Evolutionary conservation across 2,797 vertebrate genomes (phyloP), one percentile per base, ranked within the genome.

Genomic region (Parauchenoglanis ngamensis): DNA sequence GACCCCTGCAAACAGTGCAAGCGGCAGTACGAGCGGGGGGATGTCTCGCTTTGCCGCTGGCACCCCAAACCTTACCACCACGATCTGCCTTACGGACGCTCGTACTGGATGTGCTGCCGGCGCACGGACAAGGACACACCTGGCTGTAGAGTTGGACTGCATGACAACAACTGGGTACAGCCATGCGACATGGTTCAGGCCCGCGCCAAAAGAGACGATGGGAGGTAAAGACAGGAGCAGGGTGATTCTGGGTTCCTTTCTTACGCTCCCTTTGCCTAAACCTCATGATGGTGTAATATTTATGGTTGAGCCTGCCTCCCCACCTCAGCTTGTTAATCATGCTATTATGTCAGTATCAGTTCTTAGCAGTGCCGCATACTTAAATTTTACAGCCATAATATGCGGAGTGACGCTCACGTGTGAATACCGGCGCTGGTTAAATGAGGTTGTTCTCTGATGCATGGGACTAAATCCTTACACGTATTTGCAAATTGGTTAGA

Each of bases 1-100:
- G 98, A 99, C 92, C 98, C 98, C 70, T 99, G 98, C 93, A 99
- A 99, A 93, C 98, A 99, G 94, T 99, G 98, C 91, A 97, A 97
- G 92, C 97, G 97, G 88, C 96, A 95, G 0, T 98, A 98, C 4
- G 96, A 96, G 93, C 95, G 96, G 0, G 98, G 98, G 7, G 98
- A 99, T 0, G 98, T 99, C 82, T 99, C 98, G 0, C 95, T 99
- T 70, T 99, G 98, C 94, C 96, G 98, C 6, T 99, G 98, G 98
- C 98, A 99, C 94, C 98, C 98, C 92, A 99, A 99, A 93, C 98
- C 98, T 94, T 99, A 99, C 95, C 98, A 99, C 97, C 98, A 99
- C 7, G 98, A 99, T 96, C 96, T 99, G 95, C 98, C 98, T 96
- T 99, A 99, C 0, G 98, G 98, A 94, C 96, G 98, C 2, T 99